phyloP scores from a whole-genome alignment of 2,888 invertebrate genomes.

The Leucozona laternaria region DNA sequence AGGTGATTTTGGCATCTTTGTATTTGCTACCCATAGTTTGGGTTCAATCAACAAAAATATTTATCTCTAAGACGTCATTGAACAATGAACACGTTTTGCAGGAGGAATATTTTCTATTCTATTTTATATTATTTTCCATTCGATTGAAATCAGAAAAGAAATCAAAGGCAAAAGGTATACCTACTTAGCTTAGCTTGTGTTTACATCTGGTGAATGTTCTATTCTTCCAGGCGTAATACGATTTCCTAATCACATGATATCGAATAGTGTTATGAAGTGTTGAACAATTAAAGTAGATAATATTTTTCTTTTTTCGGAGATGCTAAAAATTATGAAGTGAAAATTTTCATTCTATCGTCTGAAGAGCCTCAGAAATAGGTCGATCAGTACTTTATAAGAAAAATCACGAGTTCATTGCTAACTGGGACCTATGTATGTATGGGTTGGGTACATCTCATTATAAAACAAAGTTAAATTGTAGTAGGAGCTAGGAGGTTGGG shows the following conservation, averaged over 20 bases:
- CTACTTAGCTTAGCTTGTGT: not conserved
- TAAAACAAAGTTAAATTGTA: too few species aligned
- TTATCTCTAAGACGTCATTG: conserved; percentile 22
- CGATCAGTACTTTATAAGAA: not conserved
- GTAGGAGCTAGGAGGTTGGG: too few species aligned
- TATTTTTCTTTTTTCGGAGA: not conserved
- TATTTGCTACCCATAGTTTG: conserved; percentile 2
- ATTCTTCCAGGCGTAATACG: conserved; percentile 5
- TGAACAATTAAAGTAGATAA: conserved; percentile 26
- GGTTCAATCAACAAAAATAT: conserved; percentile 33
- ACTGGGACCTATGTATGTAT: too few species aligned
- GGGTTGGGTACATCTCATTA: too few species aligned
- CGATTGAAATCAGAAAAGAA: conserved; percentile 10
- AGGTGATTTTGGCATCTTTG: conserved; percentile 5
- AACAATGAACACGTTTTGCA: conserved; percentile 24
- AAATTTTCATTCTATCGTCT: not conserved
- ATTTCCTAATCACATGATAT: conserved; percentile 48
- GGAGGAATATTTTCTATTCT: not conserved
- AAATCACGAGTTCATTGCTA: not conserved
- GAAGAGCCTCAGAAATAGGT: not conserved
- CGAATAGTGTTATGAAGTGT: conserved; percentile 33
- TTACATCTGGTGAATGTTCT: conserved; percentile 29
- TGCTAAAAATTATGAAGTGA: conserved; percentile 8
- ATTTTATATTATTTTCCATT: not conserved
- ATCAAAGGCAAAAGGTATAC: conserved; percentile 23